Percentiles rank a stretch among this genome's conserved stretches.
Conservation (phyloP, 2,888 invertebrate species). For the Stegana nigrithorax region DNA sequence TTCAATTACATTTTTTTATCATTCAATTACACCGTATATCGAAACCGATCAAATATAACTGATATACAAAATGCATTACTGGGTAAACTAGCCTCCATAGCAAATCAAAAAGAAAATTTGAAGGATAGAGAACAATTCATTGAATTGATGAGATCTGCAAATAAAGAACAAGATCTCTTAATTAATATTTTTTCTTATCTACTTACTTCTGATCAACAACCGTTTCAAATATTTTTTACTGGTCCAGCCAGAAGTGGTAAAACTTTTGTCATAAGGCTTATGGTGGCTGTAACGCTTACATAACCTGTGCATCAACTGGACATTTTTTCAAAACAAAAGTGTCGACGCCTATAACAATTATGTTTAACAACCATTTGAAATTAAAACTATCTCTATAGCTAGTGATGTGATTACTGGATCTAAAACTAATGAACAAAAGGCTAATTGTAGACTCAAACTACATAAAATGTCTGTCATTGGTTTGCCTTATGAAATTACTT, state of each 20-base stretch:
- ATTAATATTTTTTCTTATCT: neutral
- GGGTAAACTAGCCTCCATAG: too few relatives aligned
- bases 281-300: conserved; percentile 66
- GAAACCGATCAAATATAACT: too few relatives aligned
- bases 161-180: neutral
- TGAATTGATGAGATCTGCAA: neutral
- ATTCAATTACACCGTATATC: too few relatives aligned
- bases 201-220: neutral
- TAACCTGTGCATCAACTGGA: conserved; percentile 63
- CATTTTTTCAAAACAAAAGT: conserved; percentile 35
- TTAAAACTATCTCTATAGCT: conserved; percentile 27
- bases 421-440: too few relatives aligned
- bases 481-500: conserved; percentile 42
- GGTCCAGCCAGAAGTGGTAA: conserved; percentile 55
- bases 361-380: conserved; percentile 10
- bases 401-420: conserved; percentile 24
- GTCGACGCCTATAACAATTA: conserved; percentile 28
- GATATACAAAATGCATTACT: too few relatives aligned
- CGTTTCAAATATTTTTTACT: conserved; percentile 48
- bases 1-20: too few relatives aligned
- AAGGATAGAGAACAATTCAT: neutral
- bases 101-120: too few relatives aligned
- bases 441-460: too few relatives aligned
- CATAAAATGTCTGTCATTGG: too few relatives aligned
- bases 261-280: conserved; percentile 60